These are phyloP conservation scores for Conger conger DNA, from an alignment of 2,113 vertebrate genomes.

Conservation along the genomic window DNA sequence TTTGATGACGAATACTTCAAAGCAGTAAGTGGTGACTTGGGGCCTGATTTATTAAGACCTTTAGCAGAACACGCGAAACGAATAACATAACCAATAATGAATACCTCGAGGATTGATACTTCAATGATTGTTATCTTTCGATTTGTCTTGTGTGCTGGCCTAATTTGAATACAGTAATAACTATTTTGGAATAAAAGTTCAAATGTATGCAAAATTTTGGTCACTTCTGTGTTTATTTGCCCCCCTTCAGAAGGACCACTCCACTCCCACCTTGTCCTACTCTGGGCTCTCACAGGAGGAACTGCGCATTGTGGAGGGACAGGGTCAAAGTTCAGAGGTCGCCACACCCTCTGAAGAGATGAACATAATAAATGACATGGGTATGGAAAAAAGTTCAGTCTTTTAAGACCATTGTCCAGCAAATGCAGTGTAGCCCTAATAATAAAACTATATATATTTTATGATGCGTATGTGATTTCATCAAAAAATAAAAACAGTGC, in stretches of 20 bases:
- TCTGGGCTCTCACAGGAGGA: slow-evolving; percentile 92
- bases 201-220: not conserved
- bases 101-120: too few relatives aligned
- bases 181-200: too few relatives aligned
- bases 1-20: slow-evolving; percentile 95
- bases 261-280: slow-evolving; percentile 79
- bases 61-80: too few relatives aligned
- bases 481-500: not conserved
- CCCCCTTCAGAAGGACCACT: slow-evolving; percentile 78
- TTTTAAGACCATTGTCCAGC: slow-evolving; percentile 19
- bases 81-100: too few relatives aligned
- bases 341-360: slow-evolving; percentile 87
- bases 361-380: slow-evolving; percentile 84
- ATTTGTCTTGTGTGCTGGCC: not conserved
- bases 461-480: too few relatives aligned
- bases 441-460: not conserved
- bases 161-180: not conserved
- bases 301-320: slow-evolving; percentile 92
- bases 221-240: not conserved
- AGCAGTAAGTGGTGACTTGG: slow-evolving; percentile 69
- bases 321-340: slow-evolving; percentile 91
- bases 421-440: not conserved
- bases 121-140: too few relatives aligned
- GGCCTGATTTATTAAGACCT: not conserved
- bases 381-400: slow-evolving; percentile 57